Evolutionary conservation across 2,797 vertebrate species (phyloP).

Genomic region (Cottoperca gobio): DNA sequence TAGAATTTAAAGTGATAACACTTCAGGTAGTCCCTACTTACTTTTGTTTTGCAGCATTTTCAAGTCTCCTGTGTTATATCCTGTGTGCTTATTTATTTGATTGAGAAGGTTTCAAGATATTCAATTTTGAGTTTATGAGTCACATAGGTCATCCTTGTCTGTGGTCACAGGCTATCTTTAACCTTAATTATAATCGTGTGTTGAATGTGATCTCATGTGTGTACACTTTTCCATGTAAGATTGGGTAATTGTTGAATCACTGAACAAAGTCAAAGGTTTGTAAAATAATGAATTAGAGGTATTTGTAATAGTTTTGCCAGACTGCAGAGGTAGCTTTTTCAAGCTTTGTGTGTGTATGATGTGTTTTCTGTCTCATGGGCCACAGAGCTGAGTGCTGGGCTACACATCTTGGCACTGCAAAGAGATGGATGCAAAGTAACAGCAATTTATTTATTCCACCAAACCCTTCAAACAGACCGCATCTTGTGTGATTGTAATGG

Average conservation of each 20-base stretch:
- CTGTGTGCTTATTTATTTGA: neutral
- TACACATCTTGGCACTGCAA: neutral
- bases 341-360: neutral
- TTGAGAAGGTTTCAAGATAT: neutral
- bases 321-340: neutral
- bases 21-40: neutral
- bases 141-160: neutral
- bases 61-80: neutral
- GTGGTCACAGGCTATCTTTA: neutral
- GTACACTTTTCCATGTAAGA: neutral
- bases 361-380: neutral
- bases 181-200: neutral
- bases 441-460: neutral
- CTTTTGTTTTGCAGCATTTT: neutral
- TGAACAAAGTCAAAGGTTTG: neutral
- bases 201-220: neutral
- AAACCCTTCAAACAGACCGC: neutral
- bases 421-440: conserved; percentile 4
- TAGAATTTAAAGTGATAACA: neutral
- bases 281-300: neutral
- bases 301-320: neutral
- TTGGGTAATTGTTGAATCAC: neutral
- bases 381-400: neutral
- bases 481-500: neutral
- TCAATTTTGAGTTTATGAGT: neutral